phyloP scores from a whole-genome alignment of 2,888 invertebrate species.

The Trichopoda pennipes region DNA sequence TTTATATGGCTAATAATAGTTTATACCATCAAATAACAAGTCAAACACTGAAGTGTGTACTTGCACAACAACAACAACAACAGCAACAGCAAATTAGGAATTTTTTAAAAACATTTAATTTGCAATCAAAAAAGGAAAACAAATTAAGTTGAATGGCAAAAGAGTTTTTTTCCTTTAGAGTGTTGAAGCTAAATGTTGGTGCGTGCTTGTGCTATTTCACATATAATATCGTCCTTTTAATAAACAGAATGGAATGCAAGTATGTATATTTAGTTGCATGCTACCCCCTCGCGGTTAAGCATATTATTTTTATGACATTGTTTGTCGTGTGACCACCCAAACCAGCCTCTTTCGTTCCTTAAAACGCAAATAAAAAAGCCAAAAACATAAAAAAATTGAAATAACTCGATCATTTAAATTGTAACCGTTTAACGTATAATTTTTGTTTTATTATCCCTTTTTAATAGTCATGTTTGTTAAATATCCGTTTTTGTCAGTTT shows the following conservation, averaged over 20 bases:
- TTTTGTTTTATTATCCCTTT: constrained; percentile 10
- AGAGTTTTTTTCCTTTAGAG: constrained; percentile 22
- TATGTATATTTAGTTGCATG: constrained; percentile 11
- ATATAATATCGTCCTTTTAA: not conserved
- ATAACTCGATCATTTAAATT: constrained; percentile 43
- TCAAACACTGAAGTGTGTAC: constrained; percentile 75
- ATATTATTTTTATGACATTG: constrained; percentile 70
- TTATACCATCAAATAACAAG: constrained; percentile 74
- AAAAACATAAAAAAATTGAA: constrained; percentile 22
- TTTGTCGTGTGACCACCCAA: constrained; percentile 68
- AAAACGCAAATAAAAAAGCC: constrained; percentile 20
- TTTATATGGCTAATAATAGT: constrained; percentile 62
- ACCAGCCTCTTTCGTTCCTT: constrained; percentile 37
- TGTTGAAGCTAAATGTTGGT: constrained; percentile 58
- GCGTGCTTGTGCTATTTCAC: constrained; percentile 48
- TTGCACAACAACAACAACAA: constrained; percentile 50
- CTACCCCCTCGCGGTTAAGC: constrained; percentile 69
- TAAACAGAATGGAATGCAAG: not conserved
- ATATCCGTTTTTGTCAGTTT: constrained; percentile 71
- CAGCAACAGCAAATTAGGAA: constrained; percentile 1
- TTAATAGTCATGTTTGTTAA: constrained; percentile 45
- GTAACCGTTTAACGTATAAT: constrained; percentile 55
- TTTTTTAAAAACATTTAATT: constrained; percentile 55
- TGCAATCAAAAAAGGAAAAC: constrained; percentile 22
- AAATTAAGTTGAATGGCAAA: constrained; percentile 50